These are phyloP conservation scores for Lacanobia wlatinum DNA, from an alignment of 2,888 invertebrate species.

Conservation along the genomic window DNA sequence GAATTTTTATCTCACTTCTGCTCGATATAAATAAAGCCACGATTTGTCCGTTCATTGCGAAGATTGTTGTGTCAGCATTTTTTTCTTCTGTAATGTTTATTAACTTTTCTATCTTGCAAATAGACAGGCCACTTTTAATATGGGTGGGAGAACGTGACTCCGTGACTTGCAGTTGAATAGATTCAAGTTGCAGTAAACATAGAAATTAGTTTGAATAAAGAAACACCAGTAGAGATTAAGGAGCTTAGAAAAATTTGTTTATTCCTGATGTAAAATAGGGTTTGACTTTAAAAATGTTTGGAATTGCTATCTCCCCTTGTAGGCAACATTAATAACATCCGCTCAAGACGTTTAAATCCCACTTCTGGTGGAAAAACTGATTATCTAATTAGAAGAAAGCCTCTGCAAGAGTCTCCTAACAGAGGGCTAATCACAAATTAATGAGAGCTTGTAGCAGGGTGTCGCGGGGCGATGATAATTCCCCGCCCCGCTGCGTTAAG, in stretches of 20 bases:
- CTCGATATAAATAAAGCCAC: constrained; percentile 60
- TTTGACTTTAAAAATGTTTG: constrained; percentile 44
- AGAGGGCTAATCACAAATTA: constrained; percentile 90
- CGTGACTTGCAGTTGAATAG: constrained; percentile 43
- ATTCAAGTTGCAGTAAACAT: constrained; percentile 24
- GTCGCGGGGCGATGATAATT: constrained; percentile 88
- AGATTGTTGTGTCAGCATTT: constrained; percentile 37
- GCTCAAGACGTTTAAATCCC: constrained; percentile 76
- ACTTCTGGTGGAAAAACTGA: constrained; percentile 82
- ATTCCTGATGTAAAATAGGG: constrained; percentile 39
- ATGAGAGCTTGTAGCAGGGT: constrained; percentile 87
- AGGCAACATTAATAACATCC: constrained; percentile 76
- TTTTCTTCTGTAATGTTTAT: constrained; percentile 40
- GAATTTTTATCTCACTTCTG: constrained; percentile 77
- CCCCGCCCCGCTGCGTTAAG: constrained; percentile 89
- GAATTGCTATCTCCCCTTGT: constrained; percentile 57
- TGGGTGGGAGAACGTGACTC: constrained; percentile 4
- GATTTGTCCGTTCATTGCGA: constrained; percentile 46
- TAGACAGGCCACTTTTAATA: constrained; percentile 31
- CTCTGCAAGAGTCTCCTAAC: constrained; percentile 82
- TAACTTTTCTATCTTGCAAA: constrained; percentile 36
- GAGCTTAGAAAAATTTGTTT: constrained; percentile 44
- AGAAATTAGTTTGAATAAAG: constrained; percentile 31
- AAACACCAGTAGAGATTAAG: constrained; percentile 23
- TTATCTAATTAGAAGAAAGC: constrained; percentile 88